Conservation (phyloP, 2,888 invertebrate species). For the Mesochorus sp. region DNA sequence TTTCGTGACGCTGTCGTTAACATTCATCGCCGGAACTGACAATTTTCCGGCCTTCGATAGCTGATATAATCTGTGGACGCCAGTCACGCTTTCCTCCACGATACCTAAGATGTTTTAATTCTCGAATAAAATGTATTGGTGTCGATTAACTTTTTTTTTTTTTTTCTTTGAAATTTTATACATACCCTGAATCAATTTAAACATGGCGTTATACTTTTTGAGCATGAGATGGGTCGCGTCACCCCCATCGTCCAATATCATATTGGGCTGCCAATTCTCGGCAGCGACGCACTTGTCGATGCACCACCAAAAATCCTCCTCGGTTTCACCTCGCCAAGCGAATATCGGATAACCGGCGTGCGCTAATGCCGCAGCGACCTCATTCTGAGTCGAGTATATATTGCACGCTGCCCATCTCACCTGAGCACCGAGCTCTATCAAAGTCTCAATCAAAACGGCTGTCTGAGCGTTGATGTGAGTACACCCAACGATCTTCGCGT, state of each 20-base stretch:
- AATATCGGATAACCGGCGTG: slow-evolving; percentile 95
- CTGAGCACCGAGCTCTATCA: slow-evolving; percentile 93
- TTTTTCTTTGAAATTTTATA: background rate
- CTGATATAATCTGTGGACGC: slow-evolving; percentile 98
- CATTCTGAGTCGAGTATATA: slow-evolving; percentile 99
- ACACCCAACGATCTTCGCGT: slow-evolving; percentile 98
- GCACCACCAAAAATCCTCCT: slow-evolving; percentile 99
- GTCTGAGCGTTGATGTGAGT: slow-evolving; percentile 99
- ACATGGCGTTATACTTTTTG: slow-evolving; percentile 96
- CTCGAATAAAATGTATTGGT: too few relatives aligned
- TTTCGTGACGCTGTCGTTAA: slow-evolving; percentile 98
- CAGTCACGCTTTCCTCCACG: slow-evolving; percentile 98
- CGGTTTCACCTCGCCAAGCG: slow-evolving; percentile 98
- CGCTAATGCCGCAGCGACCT: slow-evolving; percentile 97
- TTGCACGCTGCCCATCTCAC: slow-evolving; percentile 99
- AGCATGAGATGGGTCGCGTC: slow-evolving; percentile 98
- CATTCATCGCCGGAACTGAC: slow-evolving; percentile 98
- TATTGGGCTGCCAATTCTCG: slow-evolving; percentile 98
- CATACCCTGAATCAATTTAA: slow-evolving; percentile 93
- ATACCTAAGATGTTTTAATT: slow-evolving; percentile 86
- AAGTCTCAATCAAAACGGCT: slow-evolving; percentile 95
- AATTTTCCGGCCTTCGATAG: slow-evolving; percentile 96
- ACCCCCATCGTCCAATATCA: slow-evolving; percentile 98
- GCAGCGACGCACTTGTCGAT: slow-evolving; percentile 97
- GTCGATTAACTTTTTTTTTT: too few relatives aligned